These are phyloP conservation scores for Mugil cephalus DNA, from an alignment of 2,113 vertebrate species.

Conservation along the genomic window DNA sequence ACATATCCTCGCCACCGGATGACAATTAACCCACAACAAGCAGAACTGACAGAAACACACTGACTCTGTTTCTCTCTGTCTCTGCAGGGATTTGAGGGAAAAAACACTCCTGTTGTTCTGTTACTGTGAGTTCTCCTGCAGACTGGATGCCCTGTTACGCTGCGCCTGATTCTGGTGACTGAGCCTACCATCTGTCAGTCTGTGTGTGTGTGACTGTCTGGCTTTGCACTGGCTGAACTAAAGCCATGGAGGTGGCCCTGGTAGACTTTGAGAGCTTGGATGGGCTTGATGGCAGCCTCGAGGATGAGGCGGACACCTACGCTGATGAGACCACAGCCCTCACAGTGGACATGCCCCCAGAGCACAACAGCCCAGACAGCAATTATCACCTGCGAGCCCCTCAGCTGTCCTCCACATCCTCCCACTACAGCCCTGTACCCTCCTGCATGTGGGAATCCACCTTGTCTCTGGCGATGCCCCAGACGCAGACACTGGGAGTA, in stretches of 20 bases:
- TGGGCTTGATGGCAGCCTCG: constrained; percentile 78
- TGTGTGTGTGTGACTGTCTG: constrained; percentile 17
- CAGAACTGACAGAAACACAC: constrained; percentile 17
- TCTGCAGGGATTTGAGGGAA: constrained; percentile 52
- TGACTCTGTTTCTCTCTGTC: constrained; percentile 43
- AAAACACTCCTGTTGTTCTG: constrained; percentile 14
- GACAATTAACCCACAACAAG: constrained; percentile 14
- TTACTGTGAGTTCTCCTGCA: constrained; percentile 20
- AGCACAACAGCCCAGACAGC: constrained; percentile 45
- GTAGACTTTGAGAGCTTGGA: constrained; percentile 91
- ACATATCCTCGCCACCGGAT: constrained; percentile 30
- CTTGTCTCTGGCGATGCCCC: constrained; percentile 49
- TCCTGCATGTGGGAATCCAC: constrained; percentile 70
- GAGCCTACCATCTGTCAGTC: constrained; percentile 15
- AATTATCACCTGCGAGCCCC: constrained; percentile 42
- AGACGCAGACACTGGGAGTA: constrained; percentile 54
- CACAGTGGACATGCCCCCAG: constrained; percentile 70
- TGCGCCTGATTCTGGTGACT: constrained; percentile 22
- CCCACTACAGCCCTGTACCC: constrained; percentile 40
- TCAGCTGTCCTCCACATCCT: constrained; percentile 37
- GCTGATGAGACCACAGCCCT: constrained; percentile 81
- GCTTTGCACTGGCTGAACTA: constrained; percentile 53
- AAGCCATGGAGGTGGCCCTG: constrained; percentile 93
- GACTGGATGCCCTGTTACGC: constrained; percentile 10
- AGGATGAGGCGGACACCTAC: constrained; percentile 82